These are phyloP conservation scores for Vipera ursinii DNA, from an alignment of 2,797 vertebrate species.

Conservation along the genomic window DNA sequence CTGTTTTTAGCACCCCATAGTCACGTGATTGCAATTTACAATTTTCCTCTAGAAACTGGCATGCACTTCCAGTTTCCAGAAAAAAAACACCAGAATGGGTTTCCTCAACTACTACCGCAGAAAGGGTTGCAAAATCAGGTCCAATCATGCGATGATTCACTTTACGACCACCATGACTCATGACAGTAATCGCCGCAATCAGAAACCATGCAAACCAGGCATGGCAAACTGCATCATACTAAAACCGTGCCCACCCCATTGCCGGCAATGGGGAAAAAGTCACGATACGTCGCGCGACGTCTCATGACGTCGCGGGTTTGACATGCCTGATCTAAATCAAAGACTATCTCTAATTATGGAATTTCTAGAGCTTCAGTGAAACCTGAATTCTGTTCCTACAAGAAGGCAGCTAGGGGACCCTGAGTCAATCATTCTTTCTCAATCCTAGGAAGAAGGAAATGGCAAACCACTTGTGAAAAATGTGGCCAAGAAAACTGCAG, in stretches of 20 bases:
- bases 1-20: no score
- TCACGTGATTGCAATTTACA: no score
- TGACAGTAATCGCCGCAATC: background rate
- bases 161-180: background rate
- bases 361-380: background rate
- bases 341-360: background rate
- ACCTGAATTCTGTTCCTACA: background rate
- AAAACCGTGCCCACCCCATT: no score
- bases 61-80: background rate
- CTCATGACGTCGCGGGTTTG: no score
- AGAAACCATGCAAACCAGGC: no score
- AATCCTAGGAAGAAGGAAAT: background rate
- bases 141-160: background rate
- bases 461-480: background rate
- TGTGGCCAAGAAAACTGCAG: background rate
- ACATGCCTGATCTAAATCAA: background rate
- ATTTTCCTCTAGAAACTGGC: background rate
- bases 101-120: background rate
- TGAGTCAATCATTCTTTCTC: background rate
- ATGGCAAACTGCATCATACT: no score
- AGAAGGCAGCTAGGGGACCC: background rate
- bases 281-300: no score
- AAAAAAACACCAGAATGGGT: background rate
- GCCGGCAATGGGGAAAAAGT: no score
- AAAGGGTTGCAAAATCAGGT: background rate